Evolutionary conservation across 2,888 invertebrate species (phyloP), one percentile per base, ranked within the genome.

Genomic region (Plebejus argus): DNA sequence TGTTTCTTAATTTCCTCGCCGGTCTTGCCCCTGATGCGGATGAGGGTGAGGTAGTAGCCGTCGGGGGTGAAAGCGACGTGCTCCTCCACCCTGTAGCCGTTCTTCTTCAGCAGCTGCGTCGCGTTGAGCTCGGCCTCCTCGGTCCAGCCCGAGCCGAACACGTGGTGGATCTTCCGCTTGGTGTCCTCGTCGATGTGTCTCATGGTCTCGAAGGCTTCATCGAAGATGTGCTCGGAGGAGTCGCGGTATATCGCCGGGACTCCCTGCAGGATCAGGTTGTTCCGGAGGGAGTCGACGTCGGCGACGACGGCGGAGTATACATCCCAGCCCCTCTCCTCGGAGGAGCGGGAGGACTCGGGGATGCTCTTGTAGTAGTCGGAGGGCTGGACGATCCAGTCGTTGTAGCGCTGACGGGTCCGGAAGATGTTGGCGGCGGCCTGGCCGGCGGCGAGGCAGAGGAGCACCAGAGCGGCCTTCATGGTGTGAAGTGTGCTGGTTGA

Each of bases 31-130:
- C 86, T 87, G 78, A 94, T 91, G 78, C 90, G 90, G 88, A 93
- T 89, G 79, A 94, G 78, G 7, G 90, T 92, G n/a, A 94, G 88
- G 70, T 83, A 80, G 85, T 94, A 94, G 74, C 94, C 94, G 76
- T 94, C 94, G 76, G 91, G 90, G 23, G 93, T 94, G 79, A 85
- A 87, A 76, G 93, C 84, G 10, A 82, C 86, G 85, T 93, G 88
- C 80, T 91, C 89, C 78, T 94, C 93, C 0, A 89, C 88, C 5
- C 84, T 81, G 83, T 92, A 93, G 7, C 89, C 81, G 82, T 92
- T 80, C 80, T 90, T 90, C 83, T 86, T 86, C 74, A 91, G 85
- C 35, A 93, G 83, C 77, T 92, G 83, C 18, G 89, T 88, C 56
- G 90, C 88, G 81, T 89, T 90, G 28, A 88, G 82, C 58, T 82